A percentile compares a stretch with the other conserved stretches of the same genome.
Evolutionary conservation across 2,113 vertebrate genomes (phyloP).

Genomic region (Psettodes erumei): DNA sequence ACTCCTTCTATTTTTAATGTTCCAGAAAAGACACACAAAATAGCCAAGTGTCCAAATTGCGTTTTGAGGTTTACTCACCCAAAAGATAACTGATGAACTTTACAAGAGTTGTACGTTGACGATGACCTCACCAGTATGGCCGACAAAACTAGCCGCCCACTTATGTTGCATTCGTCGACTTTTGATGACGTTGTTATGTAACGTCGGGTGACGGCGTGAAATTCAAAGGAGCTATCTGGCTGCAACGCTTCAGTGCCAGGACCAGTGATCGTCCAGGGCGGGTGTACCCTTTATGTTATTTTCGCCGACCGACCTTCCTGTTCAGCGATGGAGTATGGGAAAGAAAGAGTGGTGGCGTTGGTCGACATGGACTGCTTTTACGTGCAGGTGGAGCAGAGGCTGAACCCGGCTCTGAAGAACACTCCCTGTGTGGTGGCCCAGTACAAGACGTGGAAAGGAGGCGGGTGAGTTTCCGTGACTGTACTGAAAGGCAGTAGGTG

Average conservation of each 20-base stretch:
- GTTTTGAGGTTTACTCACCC: too few species aligned
- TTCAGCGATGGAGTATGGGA: constrained; percentile 83
- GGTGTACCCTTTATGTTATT: too few species aligned
- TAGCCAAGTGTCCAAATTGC: too few species aligned
- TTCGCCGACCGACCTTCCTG: background rate
- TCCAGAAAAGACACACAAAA: too few species aligned
- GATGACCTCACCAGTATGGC: background rate
- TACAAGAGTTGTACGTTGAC: too few species aligned
- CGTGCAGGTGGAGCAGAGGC: constrained; percentile 95
- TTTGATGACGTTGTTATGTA: constrained; percentile 65
- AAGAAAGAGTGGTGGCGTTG: constrained; percentile 90
- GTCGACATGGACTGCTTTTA: constrained; percentile 99
- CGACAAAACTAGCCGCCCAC: background rate
- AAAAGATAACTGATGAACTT: too few species aligned
- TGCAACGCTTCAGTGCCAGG: too few species aligned
- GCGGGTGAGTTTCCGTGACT: constrained; percentile 86
- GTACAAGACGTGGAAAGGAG: constrained; percentile 96
- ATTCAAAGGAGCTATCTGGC: too few species aligned
- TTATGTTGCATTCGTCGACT: constrained; percentile 33
- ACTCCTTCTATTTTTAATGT: too few species aligned
- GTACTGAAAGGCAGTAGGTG: background rate
- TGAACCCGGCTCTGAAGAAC: constrained; percentile 87
- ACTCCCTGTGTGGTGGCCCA: constrained; percentile 94
- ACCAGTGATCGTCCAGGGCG: fast-evolving
- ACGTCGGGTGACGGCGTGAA: constrained; percentile 5